Evolutionary conservation across 2,888 invertebrate genomes (phyloP).

Genomic region (Boloria selene): DNA sequence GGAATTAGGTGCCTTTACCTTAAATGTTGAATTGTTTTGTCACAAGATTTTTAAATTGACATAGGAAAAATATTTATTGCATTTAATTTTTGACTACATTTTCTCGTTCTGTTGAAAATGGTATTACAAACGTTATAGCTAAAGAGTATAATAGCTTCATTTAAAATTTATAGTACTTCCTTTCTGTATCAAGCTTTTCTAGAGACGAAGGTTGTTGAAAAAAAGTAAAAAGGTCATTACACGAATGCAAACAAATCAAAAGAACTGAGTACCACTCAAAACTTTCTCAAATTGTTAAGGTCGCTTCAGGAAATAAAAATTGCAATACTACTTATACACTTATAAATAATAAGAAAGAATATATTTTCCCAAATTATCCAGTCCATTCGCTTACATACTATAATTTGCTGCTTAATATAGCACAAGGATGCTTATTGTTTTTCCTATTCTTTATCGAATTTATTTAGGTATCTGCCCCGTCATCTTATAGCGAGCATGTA

Average conservation of each 20-base stretch:
- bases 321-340: conserved; percentile 3
- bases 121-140: no score
- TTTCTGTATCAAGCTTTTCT: no score
- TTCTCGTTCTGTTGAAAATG: no score
- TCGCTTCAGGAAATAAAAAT: conserved; percentile 1
- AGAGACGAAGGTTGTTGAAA: no score
- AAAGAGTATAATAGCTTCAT: no score
- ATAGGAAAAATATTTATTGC: background rate
- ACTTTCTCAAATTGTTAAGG: background rate
- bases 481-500: no score
- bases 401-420: conserved; percentile 12
- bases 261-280: background rate
- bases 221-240: no score
- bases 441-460: background rate
- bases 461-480: background rate
- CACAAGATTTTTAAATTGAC: background rate
- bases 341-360: conserved; percentile 3
- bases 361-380: background rate
- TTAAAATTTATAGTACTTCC: no score
- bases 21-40: conserved; percentile 10
- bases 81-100: no score
- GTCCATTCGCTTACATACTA: conserved; percentile 10
- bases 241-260: background rate
- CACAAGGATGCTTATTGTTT: conserved; percentile 7
- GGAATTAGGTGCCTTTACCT: no score